Conservation (phyloP, 37 sponge, comb jelly and placozoan genomes). For the Tethya wilhelma region DNA sequence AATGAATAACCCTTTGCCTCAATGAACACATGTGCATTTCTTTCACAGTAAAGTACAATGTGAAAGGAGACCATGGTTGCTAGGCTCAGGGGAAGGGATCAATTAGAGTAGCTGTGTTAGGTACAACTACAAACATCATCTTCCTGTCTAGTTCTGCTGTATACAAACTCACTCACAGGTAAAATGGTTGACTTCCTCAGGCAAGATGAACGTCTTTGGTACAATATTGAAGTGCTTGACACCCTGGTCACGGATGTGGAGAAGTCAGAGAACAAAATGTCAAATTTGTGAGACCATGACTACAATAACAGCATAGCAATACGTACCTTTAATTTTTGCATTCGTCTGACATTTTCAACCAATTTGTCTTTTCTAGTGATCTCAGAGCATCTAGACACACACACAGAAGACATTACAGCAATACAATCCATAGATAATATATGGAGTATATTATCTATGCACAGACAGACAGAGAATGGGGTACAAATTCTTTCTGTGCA, state of each 20-base stretch:
- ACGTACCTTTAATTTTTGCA: constrained; percentile 67
- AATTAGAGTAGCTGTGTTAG: too few relatives aligned
- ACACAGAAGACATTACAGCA: neutral
- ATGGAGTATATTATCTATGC: too few relatives aligned
- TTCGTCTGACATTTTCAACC: constrained; percentile 56
- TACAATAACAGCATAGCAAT: too few relatives aligned
- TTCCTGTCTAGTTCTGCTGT: too few relatives aligned
- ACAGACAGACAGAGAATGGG: neutral
- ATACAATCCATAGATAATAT: neutral
- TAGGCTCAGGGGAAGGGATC: too few relatives aligned
- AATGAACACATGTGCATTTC: too few relatives aligned
- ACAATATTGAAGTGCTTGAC: constrained; percentile 74
- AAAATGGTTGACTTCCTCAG: constrained; percentile 62
- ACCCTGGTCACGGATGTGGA: too few relatives aligned
- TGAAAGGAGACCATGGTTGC: too few relatives aligned
- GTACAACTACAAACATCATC: too few relatives aligned
- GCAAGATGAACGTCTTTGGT: constrained; percentile 74
- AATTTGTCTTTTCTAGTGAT: constrained; percentile 80
- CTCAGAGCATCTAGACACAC: constrained; percentile 55
- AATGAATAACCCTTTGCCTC: too few relatives aligned
- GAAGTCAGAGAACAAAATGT: neutral
- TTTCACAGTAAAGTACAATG: too few relatives aligned
- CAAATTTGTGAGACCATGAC: neutral
- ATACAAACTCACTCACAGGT: constrained; percentile 53
- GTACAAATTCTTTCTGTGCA: too few relatives aligned